Percentiles rank a stretch among this genome's conserved stretches.
Conservation (phyloP, 92 coral and sea anemone species). For the Virgularia gustaviana region DNA sequence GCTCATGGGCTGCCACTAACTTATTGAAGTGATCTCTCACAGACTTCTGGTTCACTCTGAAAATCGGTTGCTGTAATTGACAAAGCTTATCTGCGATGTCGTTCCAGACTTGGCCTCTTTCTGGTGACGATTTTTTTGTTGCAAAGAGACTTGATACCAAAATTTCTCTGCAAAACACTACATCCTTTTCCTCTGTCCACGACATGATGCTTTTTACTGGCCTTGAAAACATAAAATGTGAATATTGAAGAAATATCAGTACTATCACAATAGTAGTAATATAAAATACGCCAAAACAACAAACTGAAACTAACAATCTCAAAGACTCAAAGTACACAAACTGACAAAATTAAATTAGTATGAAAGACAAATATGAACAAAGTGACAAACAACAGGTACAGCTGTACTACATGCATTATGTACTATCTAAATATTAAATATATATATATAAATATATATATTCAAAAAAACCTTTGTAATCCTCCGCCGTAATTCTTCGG, state of each 20-base stretch:
- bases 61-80: constrained; percentile 2
- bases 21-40: constrained; percentile 26
- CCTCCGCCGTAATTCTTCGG: too few species aligned
- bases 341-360: too few species aligned
- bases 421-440: too few species aligned
- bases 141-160: constrained; percentile 7
- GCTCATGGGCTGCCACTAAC: background rate
- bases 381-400: background rate
- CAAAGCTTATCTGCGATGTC: constrained; percentile 8
- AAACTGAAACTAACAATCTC: constrained; percentile 2
- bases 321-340: background rate
- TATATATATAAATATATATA: too few species aligned
- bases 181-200: constrained; percentile 13
- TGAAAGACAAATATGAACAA: background rate
- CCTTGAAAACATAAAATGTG: constrained; percentile 13
- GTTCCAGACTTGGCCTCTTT: constrained; percentile 34
- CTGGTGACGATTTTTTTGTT: constrained; percentile 24
- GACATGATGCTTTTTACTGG: constrained; percentile 4
- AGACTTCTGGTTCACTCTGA: constrained; percentile 8
- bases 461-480: too few species aligned
- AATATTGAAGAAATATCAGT: background rate
- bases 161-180: constrained; percentile 28
- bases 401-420: too few species aligned
- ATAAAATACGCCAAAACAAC: background rate
- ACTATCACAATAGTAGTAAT: background rate